Conservation (phyloP, 2,113 vertebrate genomes). For the Colaptes auratus region DNA sequence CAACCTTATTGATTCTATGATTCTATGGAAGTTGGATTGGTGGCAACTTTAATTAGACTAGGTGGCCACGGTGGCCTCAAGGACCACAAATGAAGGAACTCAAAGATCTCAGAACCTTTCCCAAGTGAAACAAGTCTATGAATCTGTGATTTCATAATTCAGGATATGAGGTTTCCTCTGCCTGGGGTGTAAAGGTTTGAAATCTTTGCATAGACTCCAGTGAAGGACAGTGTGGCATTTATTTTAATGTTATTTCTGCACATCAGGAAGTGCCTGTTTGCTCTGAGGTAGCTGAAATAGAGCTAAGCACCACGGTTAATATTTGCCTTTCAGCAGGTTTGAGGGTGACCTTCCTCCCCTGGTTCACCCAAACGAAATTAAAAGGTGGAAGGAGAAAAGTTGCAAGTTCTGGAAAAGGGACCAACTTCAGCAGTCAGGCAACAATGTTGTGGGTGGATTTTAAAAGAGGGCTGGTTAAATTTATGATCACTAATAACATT, state of each 20-base stretch:
- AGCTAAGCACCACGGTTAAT: constrained; percentile 34
- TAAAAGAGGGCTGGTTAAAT: constrained; percentile 58
- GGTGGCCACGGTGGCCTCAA: no score
- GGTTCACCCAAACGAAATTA: constrained; percentile 47
- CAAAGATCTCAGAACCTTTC: no score
- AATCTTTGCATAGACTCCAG: background rate
- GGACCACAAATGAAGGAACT: no score
- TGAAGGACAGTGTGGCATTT: background rate
- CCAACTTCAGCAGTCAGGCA: constrained; percentile 30
- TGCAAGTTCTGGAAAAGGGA: background rate
- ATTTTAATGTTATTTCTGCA: constrained; percentile 35
- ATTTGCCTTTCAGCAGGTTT: constrained; percentile 50
- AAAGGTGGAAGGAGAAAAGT: constrained; percentile 24
- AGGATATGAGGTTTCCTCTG: background rate
- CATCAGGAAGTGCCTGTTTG: constrained; percentile 33
- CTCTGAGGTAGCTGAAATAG: constrained; percentile 29
- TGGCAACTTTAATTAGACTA: background rate
- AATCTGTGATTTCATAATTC: background rate
- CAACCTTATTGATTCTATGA: no score
- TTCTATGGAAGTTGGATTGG: background rate
- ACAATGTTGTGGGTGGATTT: constrained; percentile 40
- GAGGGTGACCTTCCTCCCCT: background rate
- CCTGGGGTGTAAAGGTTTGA: background rate
- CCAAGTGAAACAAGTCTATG: no score
- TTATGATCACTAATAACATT: constrained; percentile 66